phyloP scores from a whole-genome alignment of 1,140 invertebrate species.

The Telenomus remus region DNA sequence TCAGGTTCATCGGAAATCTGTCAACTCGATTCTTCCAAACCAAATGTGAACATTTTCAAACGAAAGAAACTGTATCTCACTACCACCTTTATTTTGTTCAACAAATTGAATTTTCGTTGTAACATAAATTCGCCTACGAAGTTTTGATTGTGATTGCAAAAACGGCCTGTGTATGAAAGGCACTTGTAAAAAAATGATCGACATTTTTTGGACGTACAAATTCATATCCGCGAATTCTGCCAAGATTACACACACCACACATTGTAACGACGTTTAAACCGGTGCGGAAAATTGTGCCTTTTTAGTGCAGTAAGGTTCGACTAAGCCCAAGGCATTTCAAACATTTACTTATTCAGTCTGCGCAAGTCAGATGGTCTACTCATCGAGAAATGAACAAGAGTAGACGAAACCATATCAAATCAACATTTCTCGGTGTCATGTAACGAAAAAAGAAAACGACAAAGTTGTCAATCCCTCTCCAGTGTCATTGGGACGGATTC shows the following conservation, averaged over 20 bases:
- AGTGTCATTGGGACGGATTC: not conserved
- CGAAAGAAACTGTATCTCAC: no score
- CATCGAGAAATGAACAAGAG: constrained; percentile 45
- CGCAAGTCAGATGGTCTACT: constrained; percentile 47
- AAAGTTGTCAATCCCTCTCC: constrained; percentile 19
- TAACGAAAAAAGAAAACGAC: not conserved
- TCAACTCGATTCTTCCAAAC: no score
- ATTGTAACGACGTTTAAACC: constrained; percentile 68
- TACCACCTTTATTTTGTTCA: no score
- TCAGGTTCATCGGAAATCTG: no score
- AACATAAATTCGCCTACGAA: no score
- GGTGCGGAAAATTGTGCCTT: constrained; percentile 76
- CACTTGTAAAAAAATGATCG: constrained; percentile 20
- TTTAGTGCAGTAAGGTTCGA: constrained; percentile 74
- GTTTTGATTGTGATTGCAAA: constrained; percentile 20
- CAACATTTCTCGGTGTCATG: constrained; percentile 21
- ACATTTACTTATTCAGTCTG: constrained; percentile 45
- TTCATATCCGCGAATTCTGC: constrained; percentile 43
- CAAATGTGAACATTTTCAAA: no score
- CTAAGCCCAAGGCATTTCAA: constrained; percentile 63
- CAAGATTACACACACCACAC: constrained; percentile 51
- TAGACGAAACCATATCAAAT: constrained; percentile 38
- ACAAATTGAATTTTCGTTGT: no score
- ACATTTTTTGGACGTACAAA: constrained; percentile 23
- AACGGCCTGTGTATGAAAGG: constrained; percentile 26